Conservation (phyloP, 1,140 invertebrate genomes). For the Polyergus mexicanus region DNA sequence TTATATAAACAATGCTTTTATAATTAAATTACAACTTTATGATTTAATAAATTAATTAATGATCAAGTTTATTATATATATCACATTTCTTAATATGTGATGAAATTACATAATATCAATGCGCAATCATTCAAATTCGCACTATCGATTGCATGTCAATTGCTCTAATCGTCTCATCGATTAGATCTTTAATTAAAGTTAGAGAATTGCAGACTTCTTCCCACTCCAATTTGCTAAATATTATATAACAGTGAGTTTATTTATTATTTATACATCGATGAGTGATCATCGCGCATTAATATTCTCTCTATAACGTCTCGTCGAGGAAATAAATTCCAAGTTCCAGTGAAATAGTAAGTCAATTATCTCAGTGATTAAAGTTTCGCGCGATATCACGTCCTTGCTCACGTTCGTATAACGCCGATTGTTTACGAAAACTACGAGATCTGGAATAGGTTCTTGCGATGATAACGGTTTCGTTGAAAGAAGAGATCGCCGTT, state of each 20-base stretch:
- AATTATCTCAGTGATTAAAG: constrained; percentile 52
- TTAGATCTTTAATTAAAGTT: constrained; percentile 52
- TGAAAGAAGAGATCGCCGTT: neutral
- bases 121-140: constrained; percentile 3
- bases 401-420: constrained; percentile 7
- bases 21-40: neutral
- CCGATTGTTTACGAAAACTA: neutral
- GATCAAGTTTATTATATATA: neutral
- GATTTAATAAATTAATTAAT: neutral
- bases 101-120: constrained; percentile 13
- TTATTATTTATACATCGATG: neutral
- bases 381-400: constrained; percentile 8
- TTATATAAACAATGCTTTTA: neutral
- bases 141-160: neutral
- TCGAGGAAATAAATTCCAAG: neutral
- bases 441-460: neutral
- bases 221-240: constrained; percentile 8
- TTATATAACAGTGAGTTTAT: constrained; percentile 18
- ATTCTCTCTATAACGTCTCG: neutral
- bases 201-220: neutral
- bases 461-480: neutral
- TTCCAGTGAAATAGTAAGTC: neutral
- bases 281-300: neutral
- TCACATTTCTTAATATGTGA: neutral
- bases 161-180: constrained; percentile 41